Base-by-base conservation (phyloP, 2,888 invertebrate species). In the Platynereis dumerilii region DNA sequence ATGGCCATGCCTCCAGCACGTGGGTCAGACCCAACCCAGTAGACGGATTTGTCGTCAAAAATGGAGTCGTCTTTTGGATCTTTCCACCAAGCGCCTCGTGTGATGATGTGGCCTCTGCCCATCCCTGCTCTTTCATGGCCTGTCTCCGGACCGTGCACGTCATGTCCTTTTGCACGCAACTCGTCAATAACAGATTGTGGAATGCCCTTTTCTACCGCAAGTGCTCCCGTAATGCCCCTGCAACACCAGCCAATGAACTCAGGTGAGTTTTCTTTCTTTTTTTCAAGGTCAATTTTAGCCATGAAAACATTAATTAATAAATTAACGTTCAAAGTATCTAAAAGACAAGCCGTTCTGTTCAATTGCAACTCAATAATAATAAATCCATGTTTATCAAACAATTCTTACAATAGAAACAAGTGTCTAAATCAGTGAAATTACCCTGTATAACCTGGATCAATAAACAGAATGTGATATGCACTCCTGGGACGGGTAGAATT, bases 71-170 rank as follows among this genome's bases (percentile, higher is more conserved):
- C 64, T 17, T 66, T 52, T 0, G 44, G 0, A 10, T 54, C 28
- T 45, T 22, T 45, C 70, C 70, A 70, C 68, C 68, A 68, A 2
- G 70, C 66, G 2, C 81, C 80, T 39, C 71, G 68, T 3, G 79
- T 74, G 59, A 83, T 83, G 5, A 81, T 71, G 62, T 82, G 82
- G n/a, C 81, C 82, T 58, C 78, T 69, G 0, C 83, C 82, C 72
- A 82, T 81, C 17, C 73, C 12, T n/a, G 67, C 56, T 22, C 80
- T 68, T 1, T 71, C 64, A 53, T 68, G 68, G 3, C 76, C 77
- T 5, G 60, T 63, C 0, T 78, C 65, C 7, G 75, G 70, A 22
- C 70, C 68, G 0, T 67, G 63, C 0, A 77, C 65, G 2, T 67
- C 66, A 67, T 80, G 79, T 39, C 81, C 81, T 59, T 74, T 71